phyloP scores from a whole-genome alignment of 2,888 invertebrate species.

The Sarcophaga variegata region DNA sequence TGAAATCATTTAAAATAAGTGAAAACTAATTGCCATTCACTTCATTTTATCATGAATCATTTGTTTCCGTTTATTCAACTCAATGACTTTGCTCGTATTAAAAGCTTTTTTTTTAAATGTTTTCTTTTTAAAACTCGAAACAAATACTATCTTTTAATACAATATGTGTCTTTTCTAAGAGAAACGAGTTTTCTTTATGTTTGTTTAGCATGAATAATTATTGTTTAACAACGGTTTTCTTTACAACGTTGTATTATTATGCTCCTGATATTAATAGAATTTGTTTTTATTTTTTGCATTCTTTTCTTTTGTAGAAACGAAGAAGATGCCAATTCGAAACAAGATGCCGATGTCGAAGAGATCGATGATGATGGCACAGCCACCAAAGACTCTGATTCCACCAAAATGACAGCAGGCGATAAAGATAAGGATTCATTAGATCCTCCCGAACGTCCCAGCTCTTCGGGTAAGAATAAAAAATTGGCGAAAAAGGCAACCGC shows the following conservation, averaged over 20 bases:
- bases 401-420: slow-evolving; percentile 78
- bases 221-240: neutral
- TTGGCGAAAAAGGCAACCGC: slow-evolving; percentile 73
- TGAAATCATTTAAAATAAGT: slow-evolving; percentile 26
- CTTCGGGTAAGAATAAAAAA: slow-evolving; percentile 81
- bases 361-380: slow-evolving; percentile 82
- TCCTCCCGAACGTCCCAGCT: slow-evolving; percentile 82
- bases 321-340: slow-evolving; percentile 82
- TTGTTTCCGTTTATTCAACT: neutral
- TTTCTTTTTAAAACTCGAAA: slow-evolving; percentile 39
- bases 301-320: slow-evolving; percentile 76
- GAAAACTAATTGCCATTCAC: slow-evolving; percentile 15
- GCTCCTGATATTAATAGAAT: neutral
- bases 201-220: slow-evolving; percentile 21
- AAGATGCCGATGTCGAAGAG: slow-evolving; percentile 81
- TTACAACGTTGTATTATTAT: too few relatives aligned
- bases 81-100: slow-evolving; percentile 49
- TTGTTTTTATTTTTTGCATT: neutral
- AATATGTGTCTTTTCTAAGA: slow-evolving; percentile 54
- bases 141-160: slow-evolving; percentile 24
- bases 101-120: slow-evolving; percentile 39
- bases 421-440: slow-evolving; percentile 80
- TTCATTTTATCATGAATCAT: slow-evolving; percentile 45
- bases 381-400: slow-evolving; percentile 82
- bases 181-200: slow-evolving; percentile 4